phyloP scores from a whole-genome alignment of 2,888 invertebrate species.

The Molorchus minor region DNA sequence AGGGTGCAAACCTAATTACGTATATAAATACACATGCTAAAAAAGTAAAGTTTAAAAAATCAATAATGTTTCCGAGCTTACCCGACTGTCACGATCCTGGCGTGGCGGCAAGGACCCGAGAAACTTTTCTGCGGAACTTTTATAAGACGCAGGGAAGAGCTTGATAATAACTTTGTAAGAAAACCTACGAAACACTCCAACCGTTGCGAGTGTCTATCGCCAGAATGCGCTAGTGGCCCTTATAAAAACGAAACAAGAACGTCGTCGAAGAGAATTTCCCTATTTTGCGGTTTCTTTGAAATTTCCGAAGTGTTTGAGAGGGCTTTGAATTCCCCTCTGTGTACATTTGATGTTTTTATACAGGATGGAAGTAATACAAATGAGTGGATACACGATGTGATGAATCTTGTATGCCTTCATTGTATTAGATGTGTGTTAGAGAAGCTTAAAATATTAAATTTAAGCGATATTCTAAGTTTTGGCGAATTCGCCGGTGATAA shows the following conservation, averaged over 20 bases:
- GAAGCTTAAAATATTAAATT: too few species aligned
- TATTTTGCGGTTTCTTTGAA: constrained; percentile 62
- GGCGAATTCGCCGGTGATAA: too few species aligned
- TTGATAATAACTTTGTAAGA: constrained; percentile 38
- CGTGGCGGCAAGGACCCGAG: constrained; percentile 43
- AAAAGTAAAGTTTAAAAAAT: too few species aligned
- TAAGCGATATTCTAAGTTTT: too few species aligned
- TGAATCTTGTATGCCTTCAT: too few species aligned
- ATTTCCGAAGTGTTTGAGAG: constrained; percentile 52
- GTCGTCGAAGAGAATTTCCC: constrained; percentile 41
- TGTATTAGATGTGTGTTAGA: too few species aligned
- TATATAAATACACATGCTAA: too few species aligned
- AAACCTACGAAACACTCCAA: constrained; percentile 37
- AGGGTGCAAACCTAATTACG: too few species aligned
- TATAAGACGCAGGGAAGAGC: constrained; percentile 42
- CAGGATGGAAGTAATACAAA: constrained; percentile 26
- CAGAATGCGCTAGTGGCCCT: constrained; percentile 52
- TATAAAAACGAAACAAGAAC: constrained; percentile 35
- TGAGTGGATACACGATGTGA: constrained; percentile 3
- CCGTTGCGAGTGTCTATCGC: constrained; percentile 50
- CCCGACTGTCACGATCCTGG: constrained; percentile 45
- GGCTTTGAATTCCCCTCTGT: constrained; percentile 52
- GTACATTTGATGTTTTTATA: constrained; percentile 44
- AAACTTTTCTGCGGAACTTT: constrained; percentile 55
- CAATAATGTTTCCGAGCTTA: constrained; percentile 42